A percentile compares a stretch with the other conserved stretches of the same genome.
Evolutionary conservation across 2,113 vertebrate genomes (phyloP).

Genomic region (Cephalopterus ornatus): DNA sequence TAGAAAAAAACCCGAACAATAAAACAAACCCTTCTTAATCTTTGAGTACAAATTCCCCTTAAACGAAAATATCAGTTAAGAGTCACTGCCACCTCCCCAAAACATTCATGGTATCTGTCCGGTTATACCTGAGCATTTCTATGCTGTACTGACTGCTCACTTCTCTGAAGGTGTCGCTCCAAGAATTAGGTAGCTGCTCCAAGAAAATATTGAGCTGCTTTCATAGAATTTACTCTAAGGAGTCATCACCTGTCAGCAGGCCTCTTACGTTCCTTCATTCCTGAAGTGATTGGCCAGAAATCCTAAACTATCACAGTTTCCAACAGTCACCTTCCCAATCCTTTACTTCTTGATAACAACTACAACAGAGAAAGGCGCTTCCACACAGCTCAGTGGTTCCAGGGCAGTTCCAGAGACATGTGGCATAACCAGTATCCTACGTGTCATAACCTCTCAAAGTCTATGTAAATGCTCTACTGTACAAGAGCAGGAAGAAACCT

Average conservation of each 20-base stretch:
- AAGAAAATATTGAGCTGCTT: background rate
- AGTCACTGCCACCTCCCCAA: background rate
- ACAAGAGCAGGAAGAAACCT: background rate
- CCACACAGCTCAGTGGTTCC: background rate
- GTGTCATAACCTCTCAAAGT: background rate
- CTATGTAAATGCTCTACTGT: background rate
- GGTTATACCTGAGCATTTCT: background rate
- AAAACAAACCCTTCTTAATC: background rate
- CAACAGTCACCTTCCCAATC: background rate
- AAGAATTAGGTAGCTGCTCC: background rate
- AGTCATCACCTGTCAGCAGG: background rate
- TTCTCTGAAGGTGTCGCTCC: background rate
- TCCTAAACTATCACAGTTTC: background rate
- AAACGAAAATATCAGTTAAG: background rate
- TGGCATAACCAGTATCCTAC: background rate
- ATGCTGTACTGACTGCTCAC: background rate
- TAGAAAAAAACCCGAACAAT: background rate
- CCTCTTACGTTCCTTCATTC: background rate
- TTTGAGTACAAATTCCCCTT: background rate
- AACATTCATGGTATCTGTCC: background rate
- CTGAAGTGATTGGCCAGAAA: background rate
- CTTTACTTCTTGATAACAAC: background rate
- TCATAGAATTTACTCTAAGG: background rate
- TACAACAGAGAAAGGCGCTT: background rate
- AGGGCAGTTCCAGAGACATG: background rate